phyloP scores from a whole-genome alignment of 2,797 vertebrate species.

The Trachops cirrhosus region DNA sequence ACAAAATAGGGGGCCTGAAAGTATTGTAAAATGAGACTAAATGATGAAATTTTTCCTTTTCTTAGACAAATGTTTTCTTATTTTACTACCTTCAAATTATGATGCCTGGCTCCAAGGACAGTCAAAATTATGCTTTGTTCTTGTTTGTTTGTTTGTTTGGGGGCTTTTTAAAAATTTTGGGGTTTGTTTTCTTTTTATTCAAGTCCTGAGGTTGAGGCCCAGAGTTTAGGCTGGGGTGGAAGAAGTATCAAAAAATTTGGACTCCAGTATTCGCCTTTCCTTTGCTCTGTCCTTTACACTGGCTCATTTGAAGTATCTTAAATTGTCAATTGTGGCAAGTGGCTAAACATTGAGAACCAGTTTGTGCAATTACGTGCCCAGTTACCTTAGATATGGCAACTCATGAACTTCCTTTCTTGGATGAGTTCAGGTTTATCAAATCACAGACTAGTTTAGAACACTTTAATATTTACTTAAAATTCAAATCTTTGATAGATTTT shows the following conservation, averaged over 20 bases:
- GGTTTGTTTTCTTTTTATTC: not conserved
- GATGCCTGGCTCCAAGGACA: not conserved
- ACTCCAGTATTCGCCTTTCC: not conserved
- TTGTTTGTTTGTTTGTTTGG: not conserved
- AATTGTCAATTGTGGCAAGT: not conserved
- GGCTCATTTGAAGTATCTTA: not conserved
- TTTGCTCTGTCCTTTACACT: not conserved
- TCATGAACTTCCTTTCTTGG: not conserved
- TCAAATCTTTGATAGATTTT: not conserved
- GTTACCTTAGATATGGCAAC: not conserved
- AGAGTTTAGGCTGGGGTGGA: not conserved
- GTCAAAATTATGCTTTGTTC: not conserved
- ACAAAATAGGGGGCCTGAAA: not conserved
- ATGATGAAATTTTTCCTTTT: not conserved
- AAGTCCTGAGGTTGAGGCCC: not conserved
- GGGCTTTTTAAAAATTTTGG: not conserved
- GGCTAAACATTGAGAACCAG: not conserved
- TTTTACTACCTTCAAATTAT: not conserved
- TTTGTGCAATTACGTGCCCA: not conserved
- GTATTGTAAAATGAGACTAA: not conserved
- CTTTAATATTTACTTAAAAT: not conserved
- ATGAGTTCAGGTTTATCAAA: not conserved
- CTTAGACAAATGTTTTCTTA: not conserved
- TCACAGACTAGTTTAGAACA: not conserved
- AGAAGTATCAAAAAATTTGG: not conserved